Base-by-base conservation (phyloP, 2,797 vertebrate species). In the Poeciliopsis infans region DNA sequence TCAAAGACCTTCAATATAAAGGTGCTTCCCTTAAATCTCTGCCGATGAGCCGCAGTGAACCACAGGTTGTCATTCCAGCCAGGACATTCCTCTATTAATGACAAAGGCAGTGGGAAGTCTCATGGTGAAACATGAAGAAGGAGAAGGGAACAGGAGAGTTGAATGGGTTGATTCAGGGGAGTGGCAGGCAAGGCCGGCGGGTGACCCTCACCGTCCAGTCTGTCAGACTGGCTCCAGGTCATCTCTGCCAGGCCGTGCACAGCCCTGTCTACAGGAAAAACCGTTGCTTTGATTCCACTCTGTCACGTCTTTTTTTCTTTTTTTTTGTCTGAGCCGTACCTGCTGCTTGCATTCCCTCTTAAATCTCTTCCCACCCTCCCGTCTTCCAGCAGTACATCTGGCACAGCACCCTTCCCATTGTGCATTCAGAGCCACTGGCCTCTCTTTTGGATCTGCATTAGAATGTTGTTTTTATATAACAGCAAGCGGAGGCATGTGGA, bases 401-500 rank as follows among this genome's bases (percentile, higher is more conserved):
- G 89, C 91, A 89, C 88, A 77, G 90, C 91, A 88, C 84, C 70
- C 46, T 72, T 92, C 90, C 89, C 92, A 91, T 93, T 95, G 93
- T 94, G 88, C 86, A 73, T 75, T 72, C 87, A 89, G 91, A 93
- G 91, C 89, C 83, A 79, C 82, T 88, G 88, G 93, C 87, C 90
- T 51, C 84, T 90, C 87, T 92, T 87, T 87, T 87, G 93, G 91
- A 89, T 91, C 89, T 86, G 86, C 91, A 91, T 92, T 94, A 95
- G 93, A 93, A 94, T 94, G 92, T 94, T 93, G 94, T 94, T 94
- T 94, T 95, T 87, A 90, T 92, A 91, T 90, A 79, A 88, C 90
- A 90, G 94, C 95, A 95, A 93, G 95, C 93, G 92, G 93, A 94
- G 95, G 93, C 95, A 95, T 92, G 95, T 86, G 87, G 91, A 91